A percentile compares a stretch with the other conserved stretches of the same genome.
phyloP scores from a whole-genome alignment of 2,113 vertebrate genomes.

The Aphelocoma coerulescens region DNA sequence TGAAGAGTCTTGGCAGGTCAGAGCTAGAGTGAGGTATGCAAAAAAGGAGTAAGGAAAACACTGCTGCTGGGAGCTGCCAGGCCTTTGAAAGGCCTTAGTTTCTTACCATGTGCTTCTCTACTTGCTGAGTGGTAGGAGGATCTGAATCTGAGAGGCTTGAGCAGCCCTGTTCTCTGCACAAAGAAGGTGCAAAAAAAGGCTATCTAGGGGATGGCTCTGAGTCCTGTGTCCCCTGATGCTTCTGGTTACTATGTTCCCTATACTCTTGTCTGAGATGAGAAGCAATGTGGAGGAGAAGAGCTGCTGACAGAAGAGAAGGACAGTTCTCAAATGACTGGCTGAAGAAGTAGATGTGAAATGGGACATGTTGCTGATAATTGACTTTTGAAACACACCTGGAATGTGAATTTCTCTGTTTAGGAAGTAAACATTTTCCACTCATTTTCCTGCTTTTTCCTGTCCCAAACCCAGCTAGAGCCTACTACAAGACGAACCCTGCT shows the following conservation, averaged over 20 bases:
- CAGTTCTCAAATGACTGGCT: not conserved
- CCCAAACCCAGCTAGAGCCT: not conserved
- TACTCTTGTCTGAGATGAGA: not conserved
- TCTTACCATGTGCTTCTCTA: not conserved
- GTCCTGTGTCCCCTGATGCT: not conserved
- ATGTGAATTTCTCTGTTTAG: not conserved
- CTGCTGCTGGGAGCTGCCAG: not conserved
- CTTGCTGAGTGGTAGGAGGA: not conserved
- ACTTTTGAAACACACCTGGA: not conserved
- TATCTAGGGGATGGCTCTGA: not conserved
- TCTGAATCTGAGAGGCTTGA: not conserved
- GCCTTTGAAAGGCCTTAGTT: not conserved
- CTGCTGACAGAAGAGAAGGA: not conserved
- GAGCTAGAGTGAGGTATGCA: not conserved
- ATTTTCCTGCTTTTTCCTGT: not conserved
- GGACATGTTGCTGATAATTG: not conserved
- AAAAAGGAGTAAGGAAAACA: not conserved
- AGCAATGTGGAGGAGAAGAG: not conserved
- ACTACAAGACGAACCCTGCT: fast-evolving
- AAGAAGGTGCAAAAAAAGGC: not conserved
- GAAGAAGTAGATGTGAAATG: not conserved
- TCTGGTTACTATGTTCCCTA: not conserved
- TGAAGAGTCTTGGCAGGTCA: not conserved
- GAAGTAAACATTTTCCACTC: not conserved
- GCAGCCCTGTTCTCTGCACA: not conserved